These are phyloP conservation scores for Menidia beryllina DNA, from an alignment of 2,113 vertebrate genomes.

Conservation along the genomic window DNA sequence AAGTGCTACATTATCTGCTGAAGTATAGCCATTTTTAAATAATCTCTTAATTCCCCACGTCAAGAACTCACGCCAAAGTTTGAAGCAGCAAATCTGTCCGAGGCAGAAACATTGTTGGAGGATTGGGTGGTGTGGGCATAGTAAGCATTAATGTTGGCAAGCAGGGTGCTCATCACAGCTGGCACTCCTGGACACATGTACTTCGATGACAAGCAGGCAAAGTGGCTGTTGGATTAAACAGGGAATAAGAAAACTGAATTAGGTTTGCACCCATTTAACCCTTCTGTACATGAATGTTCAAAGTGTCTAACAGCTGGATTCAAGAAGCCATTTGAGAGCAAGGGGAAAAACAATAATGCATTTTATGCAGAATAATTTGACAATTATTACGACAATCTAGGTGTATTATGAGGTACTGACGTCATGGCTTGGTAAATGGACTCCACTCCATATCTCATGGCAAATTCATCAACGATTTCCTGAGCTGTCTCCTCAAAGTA, in stretches of 20 bases:
- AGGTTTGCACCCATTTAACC: neutral
- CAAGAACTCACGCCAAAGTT: slow-evolving; percentile 93
- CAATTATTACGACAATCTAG: slow-evolving; percentile 3
- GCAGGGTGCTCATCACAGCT: slow-evolving; percentile 96
- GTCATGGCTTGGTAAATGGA: slow-evolving; percentile 99
- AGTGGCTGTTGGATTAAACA: slow-evolving; percentile 84
- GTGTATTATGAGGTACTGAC: slow-evolving; percentile 81
- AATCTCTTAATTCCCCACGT: neutral
- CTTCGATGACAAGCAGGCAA: slow-evolving; percentile 97
- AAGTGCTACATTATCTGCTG: neutral
- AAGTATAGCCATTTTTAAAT: neutral
- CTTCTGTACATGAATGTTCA: neutral
- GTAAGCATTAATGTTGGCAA: slow-evolving; percentile 99
- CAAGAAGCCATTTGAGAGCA: neutral
- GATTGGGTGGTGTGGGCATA: slow-evolving; percentile 95
- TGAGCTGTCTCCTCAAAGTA: slow-evolving; percentile 97
- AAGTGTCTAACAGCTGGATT: neutral
- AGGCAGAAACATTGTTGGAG: slow-evolving; percentile 96
- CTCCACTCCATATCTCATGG: slow-evolving; percentile 98
- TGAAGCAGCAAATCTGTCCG: slow-evolving; percentile 95
- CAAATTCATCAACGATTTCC: slow-evolving; percentile 97
- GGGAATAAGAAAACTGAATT: slow-evolving; percentile 13
- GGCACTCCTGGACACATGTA: slow-evolving; percentile 99
- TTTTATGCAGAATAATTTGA: no score
- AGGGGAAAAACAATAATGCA: neutral